phyloP scores from a whole-genome alignment of 2,797 vertebrate species.

The Megaceryle alcyon region DNA sequence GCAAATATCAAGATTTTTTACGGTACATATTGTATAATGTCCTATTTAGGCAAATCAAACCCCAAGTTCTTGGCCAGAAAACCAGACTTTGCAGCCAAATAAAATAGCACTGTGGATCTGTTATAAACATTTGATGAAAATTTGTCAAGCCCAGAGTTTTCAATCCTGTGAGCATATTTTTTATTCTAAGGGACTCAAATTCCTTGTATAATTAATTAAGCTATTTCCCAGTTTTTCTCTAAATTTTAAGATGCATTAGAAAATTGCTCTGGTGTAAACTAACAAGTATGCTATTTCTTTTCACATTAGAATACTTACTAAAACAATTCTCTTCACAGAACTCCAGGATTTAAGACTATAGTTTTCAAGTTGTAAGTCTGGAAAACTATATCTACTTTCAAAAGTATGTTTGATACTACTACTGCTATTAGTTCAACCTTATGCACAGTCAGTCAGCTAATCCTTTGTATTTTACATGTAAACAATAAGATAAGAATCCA shows the following conservation, averaged over 20 bases:
- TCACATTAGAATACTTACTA: neutral
- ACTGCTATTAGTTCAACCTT: neutral
- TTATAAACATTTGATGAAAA: constrained; percentile 17
- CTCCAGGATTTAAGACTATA: neutral
- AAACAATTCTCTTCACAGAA: neutral
- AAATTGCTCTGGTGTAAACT: neutral
- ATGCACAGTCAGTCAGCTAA: neutral
- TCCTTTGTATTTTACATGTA: neutral
- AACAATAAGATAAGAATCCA: neutral
- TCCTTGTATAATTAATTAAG: neutral
- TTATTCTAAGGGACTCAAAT: neutral
- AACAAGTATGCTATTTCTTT: neutral
- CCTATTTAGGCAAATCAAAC: neutral
- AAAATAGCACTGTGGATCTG: constrained; percentile 7
- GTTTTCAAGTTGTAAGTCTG: neutral
- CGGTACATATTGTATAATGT: neutral
- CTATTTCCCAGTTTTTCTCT: neutral
- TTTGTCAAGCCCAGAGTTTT: neutral
- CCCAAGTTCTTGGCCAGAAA: neutral
- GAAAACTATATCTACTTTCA: neutral
- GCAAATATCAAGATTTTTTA: neutral
- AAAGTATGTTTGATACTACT: neutral
- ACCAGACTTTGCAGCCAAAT: neutral
- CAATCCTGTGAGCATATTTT: neutral
- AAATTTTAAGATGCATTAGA: neutral